Evolutionary conservation across 2,888 invertebrate species (phyloP).

Genomic region (Timema cristinae): DNA sequence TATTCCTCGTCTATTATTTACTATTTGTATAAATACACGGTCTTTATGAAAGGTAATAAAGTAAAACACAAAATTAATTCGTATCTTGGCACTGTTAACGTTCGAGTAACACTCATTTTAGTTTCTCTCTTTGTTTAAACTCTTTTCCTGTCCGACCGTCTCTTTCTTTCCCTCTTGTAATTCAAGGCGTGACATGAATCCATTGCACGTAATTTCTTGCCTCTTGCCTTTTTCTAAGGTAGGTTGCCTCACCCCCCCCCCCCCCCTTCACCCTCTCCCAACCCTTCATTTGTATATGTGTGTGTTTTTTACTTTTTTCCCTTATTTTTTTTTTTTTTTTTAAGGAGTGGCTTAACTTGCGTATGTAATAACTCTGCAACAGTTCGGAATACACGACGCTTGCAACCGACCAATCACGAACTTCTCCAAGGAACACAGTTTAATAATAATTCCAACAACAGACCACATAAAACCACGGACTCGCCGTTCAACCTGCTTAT

Average conservation of each 20-base stretch:
- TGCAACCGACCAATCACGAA: constrained; percentile 10
- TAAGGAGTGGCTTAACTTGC: constrained; percentile 9
- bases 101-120: no score
- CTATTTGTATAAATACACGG: no score
- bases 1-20: no score
- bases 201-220: constrained; percentile 11
- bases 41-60: no score
- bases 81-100: no score
- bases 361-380: constrained; percentile 2
- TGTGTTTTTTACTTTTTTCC: neutral
- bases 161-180: neutral
- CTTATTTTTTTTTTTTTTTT: neutral
- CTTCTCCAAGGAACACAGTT: neutral
- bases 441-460: constrained; percentile 8
- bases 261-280: neutral
- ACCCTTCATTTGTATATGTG: neutral
- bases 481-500: constrained; percentile 10
- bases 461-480: neutral
- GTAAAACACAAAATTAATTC: no score
- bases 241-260: neutral
- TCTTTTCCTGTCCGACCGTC: no score
- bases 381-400: neutral
- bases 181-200: constrained; percentile 12
- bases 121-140: no score
- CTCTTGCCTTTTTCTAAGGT: neutral